Base-by-base conservation (phyloP, 2,888 invertebrate genomes). In the Prenolepis imparis region DNA sequence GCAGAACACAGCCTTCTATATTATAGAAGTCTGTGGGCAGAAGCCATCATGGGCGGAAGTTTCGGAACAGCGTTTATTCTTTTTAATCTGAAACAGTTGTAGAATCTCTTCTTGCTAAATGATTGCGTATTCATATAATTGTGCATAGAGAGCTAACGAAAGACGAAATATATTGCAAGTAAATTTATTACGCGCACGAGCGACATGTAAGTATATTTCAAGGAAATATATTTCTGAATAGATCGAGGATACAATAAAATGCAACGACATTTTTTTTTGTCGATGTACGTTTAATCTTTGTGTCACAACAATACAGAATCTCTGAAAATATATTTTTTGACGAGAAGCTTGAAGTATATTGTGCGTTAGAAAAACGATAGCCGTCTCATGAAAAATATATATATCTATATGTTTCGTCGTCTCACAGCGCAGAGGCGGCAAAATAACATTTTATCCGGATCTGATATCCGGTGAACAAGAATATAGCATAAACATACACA, bases 291-390 rank as follows among this genome's bases (percentile, higher is more conserved):
- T 72, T 57, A 57, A 72, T 72, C 9, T 72, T 4, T 72, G 55
- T 4, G 24, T 57, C 36, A 57, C 85, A 83, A 85, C 64, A 67
- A 82, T 88, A 90, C 66, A 86, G 70, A 72, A 66, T 88, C 18
- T 48, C 83, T n/a, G 83, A 88, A 85, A 89, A 85, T 88, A 89
- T 86, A 61, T 61, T 44, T 80, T 83, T 83, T 78, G 84, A 83
- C 73, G 1, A 72, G n/a, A 72, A 72, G 57, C 55, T 48, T 48
- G 18, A 57, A 55, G 11, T 70, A 48, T 39, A 55, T 72, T 57
- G 39, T 72, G 72, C 72, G 36, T 70, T 72, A 39, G 24, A 48
- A 72, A 72, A 72, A 72, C 24, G 39, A 36, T 57, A 57, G 72
- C 36, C n/a, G 11, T 72, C 36, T 24, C 72, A 57, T 44, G 24